Conservation (phyloP, 2,888 invertebrate genomes). For the Rhagium mordax region DNA sequence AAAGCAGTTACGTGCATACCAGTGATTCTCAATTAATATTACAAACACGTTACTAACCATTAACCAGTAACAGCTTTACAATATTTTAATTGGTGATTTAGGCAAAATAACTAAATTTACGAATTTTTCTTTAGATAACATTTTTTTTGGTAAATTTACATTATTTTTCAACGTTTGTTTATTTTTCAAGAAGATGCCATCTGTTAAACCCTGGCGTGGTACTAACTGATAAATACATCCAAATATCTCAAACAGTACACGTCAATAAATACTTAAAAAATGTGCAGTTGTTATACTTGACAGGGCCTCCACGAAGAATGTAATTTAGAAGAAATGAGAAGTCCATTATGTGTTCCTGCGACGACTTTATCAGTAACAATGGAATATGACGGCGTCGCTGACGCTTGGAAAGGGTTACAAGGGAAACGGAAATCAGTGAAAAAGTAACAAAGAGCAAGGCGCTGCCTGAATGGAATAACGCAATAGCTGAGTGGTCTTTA, state of each 20-base stretch:
- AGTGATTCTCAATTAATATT: no score
- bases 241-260: conserved; percentile 7
- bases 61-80: no score
- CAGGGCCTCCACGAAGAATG: conserved; percentile 38
- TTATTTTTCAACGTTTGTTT: no score
- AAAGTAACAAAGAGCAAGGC: conserved; percentile 62
- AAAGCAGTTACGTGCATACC: no score
- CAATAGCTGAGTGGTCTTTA: conserved; percentile 66
- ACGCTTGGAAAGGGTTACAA: conserved; percentile 66
- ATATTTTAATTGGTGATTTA: no score
- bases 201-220: no score
- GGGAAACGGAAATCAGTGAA: conserved; percentile 67
- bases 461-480: conserved; percentile 64
- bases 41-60: no score
- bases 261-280: conserved; percentile 21
- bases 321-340: conserved; percentile 54
- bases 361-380: conserved; percentile 65
- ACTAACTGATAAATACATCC: background rate
- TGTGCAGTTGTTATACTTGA: conserved; percentile 26
- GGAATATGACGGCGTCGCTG: conserved; percentile 60
- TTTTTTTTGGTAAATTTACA: no score
- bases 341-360: conserved; percentile 61
- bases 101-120: no score
- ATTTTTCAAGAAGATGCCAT: no score
- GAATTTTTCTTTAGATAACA: no score